Base-by-base conservation (phyloP, 2,797 vertebrate genomes). In the Anguilla anguilla region DNA sequence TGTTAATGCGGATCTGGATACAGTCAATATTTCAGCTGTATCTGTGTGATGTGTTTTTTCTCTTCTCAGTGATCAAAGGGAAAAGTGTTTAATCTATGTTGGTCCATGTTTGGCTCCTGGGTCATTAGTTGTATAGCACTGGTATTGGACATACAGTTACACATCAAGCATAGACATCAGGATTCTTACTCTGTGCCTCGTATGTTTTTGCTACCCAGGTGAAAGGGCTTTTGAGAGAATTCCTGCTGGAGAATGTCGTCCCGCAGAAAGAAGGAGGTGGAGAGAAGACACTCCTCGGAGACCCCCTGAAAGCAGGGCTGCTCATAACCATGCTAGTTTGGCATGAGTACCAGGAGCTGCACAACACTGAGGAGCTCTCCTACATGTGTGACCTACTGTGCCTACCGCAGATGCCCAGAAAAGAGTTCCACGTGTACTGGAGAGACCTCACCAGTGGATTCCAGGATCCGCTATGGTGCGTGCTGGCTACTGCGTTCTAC, bases 241-340 rank as follows among this genome's bases (percentile, higher is more conserved):
- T 88, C 0, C 3, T 96, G 53, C 81, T 0, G 22, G 59, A 88
- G 69, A 82, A 85, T 0, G 83, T 88, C 22, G 1, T 0, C 0
- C 90, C 88, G 55, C 7, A 39, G 0, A 7, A 43, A 0, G 55
- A 72, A 2, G 0, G 25, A 0, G n/a, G 57, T 0, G 49, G 88
- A 0, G 6, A 81, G 0, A 0, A 15, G 11, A 0, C 0, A 0
- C n/a, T 92, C 0, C 69, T 91, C 49, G 61, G 35, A 53, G 94
- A 87, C 6, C 92, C 82, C 17, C 61, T 96, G 57, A 82, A 89
- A 1, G 82, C 94, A 89, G 96, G 95, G 17, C 59, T 97, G 17
- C 59, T 97, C 35, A 87, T 93, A 10, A 15, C 91, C 19, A 87
- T 96, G 0, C 0, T 0, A 0, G 0, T 91, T 0, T 13, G 85